Evolutionary conservation across 2,113 vertebrate genomes (phyloP), one percentile per base, ranked within the genome.

Genomic region (Stictonetta naevosa): DNA sequence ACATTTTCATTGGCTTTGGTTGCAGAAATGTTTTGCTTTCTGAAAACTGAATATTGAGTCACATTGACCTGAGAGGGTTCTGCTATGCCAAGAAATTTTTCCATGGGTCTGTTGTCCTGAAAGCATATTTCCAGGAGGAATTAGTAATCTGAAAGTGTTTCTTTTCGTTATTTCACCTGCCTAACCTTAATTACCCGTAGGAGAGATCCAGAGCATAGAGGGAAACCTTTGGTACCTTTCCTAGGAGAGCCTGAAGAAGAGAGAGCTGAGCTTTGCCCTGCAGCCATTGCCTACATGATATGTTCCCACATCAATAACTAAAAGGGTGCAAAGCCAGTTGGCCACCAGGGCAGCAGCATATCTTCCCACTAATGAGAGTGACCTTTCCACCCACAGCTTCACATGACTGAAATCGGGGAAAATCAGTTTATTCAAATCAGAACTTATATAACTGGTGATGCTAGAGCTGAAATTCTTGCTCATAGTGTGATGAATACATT

Each of bases 321-420:
- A 92, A 89, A 85, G 68, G 56, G 90, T 94, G 86, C 88, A 80
- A 85, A 96, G 86, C 82, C 94, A 59, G 67, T 8, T 80, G 95
- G 77, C 95, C 93, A 92, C 88, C 84, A 95, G 93, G 92, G 78
- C 93, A 95, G 87, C 76, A 89, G 69, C 90, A 82, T 68, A 86
- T 91, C 94, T 96, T 78, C 73, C 53, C 53, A 56, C 75, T 97
- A 97, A 96, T 95, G 90, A 96, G 83, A 56, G 60, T 91, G 90
- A 95, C 94, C 92, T 96, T 96, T 96, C 72, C 71, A 95, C 93
- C 83, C 83, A 64, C 53, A 2, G n/a, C 78, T 96, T 86, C 86
- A 71, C 62, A 55, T 59, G 72, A 72, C 72, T 90, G 87, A 94
- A 95, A 92, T 88, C 75, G 59, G 68, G 72, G 76, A 81, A 92